Evolutionary conservation across 1,140 invertebrate genomes (phyloP).

Genomic region (Trissolcus basalis): DNA sequence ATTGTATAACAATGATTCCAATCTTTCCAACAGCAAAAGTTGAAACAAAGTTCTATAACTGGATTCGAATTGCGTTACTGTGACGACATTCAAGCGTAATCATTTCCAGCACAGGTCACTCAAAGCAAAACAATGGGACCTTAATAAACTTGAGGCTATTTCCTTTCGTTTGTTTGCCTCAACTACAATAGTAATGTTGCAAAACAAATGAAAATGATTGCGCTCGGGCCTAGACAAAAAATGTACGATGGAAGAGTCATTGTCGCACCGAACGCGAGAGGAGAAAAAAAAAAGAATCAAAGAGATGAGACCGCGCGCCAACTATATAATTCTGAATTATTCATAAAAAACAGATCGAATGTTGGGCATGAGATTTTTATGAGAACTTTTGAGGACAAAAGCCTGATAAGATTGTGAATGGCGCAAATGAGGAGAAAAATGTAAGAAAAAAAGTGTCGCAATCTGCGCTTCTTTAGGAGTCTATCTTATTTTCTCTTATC

Average conservation of each 20-base stretch:
- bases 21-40: too few relatives aligned
- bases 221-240: slow-evolving; percentile 29
- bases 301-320: too few relatives aligned
- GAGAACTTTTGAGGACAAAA: too few relatives aligned
- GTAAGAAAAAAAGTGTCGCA: slow-evolving; percentile 1
- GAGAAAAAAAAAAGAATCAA: too few relatives aligned
- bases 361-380: too few relatives aligned
- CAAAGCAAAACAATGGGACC: slow-evolving; percentile 26
- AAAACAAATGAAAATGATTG: slow-evolving; percentile 30
- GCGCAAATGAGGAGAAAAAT: slow-evolving; percentile 9
- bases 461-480: background rate
- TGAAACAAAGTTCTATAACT: background rate
- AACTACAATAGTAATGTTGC: slow-evolving; percentile 7
- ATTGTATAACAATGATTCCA: too few relatives aligned
- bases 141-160: slow-evolving; percentile 45
- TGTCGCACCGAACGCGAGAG: slow-evolving; percentile 14
- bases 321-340: too few relatives aligned
- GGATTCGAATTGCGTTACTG: slow-evolving; percentile 2
- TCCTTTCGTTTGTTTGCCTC: slow-evolving; percentile 41
- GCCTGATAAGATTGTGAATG: too few relatives aligned
- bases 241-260: slow-evolving; percentile 32
- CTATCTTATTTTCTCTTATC: slow-evolving; percentile 10
- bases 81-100: slow-evolving; percentile 20
- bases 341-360: too few relatives aligned
- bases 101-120: slow-evolving; percentile 21